Evolutionary conservation across 1,140 invertebrate species (phyloP), one percentile per base, ranked within the genome.

Genomic region (Babylonia areolata): DNA sequence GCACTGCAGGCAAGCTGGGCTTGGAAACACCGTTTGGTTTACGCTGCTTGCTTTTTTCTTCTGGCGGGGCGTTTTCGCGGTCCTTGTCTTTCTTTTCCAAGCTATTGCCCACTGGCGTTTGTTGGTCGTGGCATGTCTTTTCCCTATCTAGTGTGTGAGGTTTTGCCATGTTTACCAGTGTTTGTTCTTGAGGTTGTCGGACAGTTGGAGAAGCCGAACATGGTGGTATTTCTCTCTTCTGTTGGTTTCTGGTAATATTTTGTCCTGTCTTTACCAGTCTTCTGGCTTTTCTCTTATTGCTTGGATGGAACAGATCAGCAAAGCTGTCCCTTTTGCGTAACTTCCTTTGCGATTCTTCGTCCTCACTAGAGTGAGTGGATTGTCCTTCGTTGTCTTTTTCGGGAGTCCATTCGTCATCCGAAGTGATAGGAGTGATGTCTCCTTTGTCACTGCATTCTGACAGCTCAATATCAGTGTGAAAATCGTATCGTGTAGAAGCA

Each of bases 351-450:
- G 80, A 20, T 11, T 69, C 81, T 39, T 35, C 31, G 6, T 84
- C 82, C 15, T 42, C 64, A 5, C 40, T 46, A 2, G 51, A 39
- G 12, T 35, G 33, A 15, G n/a, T 33, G 37, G 77, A 39, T 20
- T 46, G n/a, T 33, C 33, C 58, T 5, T 5, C 58, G 3, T 83
- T 31, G 81, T 83, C 39, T 17, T 83, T 84, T 28, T 75, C 82
- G 2, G 82, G 82, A 35, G 5, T 84, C 82, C 82, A 84, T 3
- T 84, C 82, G 23, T 84, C 82, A 31, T 84, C 82, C 1, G 58
- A 71, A 35, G 69, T 71, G 37, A 73, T 33, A 1, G 58, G 40
- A 11, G 64, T 40, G 28, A 69, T 17, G 37, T 84, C n/a, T 2
- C 11, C 64, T 23, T 42, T 73, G 35, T 84, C 82, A 17, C 64